Evolutionary conservation across 2,113 vertebrate species (phyloP), one percentile per base, ranked within the genome.

Genomic region (Indicator indicator): DNA sequence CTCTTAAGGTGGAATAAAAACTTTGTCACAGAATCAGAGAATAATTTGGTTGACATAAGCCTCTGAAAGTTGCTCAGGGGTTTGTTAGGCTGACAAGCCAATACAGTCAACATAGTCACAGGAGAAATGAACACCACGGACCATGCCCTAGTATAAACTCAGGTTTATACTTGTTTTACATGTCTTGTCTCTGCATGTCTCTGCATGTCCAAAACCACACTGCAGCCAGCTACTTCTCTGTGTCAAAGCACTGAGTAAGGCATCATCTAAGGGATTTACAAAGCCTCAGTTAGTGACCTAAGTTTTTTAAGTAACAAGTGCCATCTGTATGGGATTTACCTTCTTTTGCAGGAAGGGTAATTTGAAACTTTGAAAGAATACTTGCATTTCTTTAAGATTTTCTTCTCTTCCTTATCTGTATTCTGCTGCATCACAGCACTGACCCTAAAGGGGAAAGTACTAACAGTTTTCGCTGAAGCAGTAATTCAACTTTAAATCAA

Each of bases 401-500:
- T 78, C 32, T 12, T 72, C 18, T 73, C 50, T 69, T 40, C 28
- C 64, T 48, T 24, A 54, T 95, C 83, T 83, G 69, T 60, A 86
- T 59, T 94, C 54, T 73, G 28, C 32, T 84, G 40, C 77, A 48
- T 83, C 85, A 52, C 54, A 75, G 54, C 46, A 42, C 42, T 80
- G 64, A 90, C 65, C 73, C 88, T 52, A 44, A 30, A 69, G 42
- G 84, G 46, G 20, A 69, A 86, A 83, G 76, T 26, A 48, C 84
- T 88, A 86, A 32, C 11, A 5, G 33, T 70, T 67, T 92, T 75
- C 7, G 9, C 69, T 58, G 65, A 60, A 70, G 58, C 42, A 52
- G 59, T 62, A 91, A 95, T 86, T 93, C 88, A 90, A 42, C 86
- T 75, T 78, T 50, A 94, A 87, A 91, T 80, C 89, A 91, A 24